Evolutionary conservation across 2,113 vertebrate species (phyloP), one percentile per base, ranked within the genome.

Genomic region (Agapornis roseicollis): DNA sequence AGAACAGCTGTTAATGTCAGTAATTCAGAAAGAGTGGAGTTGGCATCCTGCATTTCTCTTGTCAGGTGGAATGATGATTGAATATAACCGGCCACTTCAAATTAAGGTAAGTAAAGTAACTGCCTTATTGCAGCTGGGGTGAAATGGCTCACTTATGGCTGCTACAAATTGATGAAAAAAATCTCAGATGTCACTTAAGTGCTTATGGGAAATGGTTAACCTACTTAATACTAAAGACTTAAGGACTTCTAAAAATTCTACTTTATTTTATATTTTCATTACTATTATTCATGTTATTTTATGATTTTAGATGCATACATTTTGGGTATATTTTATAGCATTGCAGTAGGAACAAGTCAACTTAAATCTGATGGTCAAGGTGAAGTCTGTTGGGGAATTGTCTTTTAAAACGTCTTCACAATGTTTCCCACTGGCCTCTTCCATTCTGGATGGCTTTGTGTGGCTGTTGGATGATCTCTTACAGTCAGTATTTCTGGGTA

Each of bases 271-370:
- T 56, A n/a, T n/a, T 56, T 56, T n/a, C 55, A 56, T 56, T n/a
- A 56, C 22, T n/a, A n/a, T 33, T 56, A n/a, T 33, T 56, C 7
- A 4, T 17, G 5, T 22, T 27, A 11, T 42, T 49, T 23, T 49
- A 1, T 55, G 2, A 17, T 60, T 71, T 69, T n/a, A 72, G 5
- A 2, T 17, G 0, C 0, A 1, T 5, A 1, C 27, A 0, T 60
- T 58, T 68, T 4, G 3, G 17, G 2, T 4, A 87, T 58, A 2
- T 53, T 85, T 80, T 19, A 0, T 4, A 25, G 20, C 0, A 0
- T 0, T 58, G 18, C 35, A n/a, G 29, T 13, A 63, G 52, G 56
- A 71, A 28, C 13, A 49, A n/a, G 27, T 25, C 52, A 55, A 11
- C 63, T 41, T 12, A 2, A 12, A 6, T 49, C 41, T 68, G 18